Base-by-base conservation (phyloP, 2,113 vertebrate genomes). In the Eretmochelys imbricata region DNA sequence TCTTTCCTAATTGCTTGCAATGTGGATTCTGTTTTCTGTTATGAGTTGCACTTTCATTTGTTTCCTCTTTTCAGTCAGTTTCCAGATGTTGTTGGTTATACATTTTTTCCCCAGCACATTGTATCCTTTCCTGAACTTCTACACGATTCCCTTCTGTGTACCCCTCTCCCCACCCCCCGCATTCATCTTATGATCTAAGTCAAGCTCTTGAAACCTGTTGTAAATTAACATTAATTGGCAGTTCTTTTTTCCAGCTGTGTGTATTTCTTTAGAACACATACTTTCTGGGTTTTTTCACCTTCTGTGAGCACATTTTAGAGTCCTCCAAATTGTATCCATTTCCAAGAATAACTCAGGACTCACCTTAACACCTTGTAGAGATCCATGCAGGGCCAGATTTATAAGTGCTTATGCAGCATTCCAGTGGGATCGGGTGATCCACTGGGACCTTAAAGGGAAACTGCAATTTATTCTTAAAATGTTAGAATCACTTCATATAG, bases 81-180 rank as follows among this genome's bases (percentile, higher is more conserved):
- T 97, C 97, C 98, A 98, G 97, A 98, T 97, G 97, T 96, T 93
- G 62, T 80, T 96, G 55, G 94, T 92, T 96, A 97, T 79, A 94
- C 81, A 19, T 89, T 96, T 95, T 96, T 94, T 94, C 95, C 95
- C 93, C 89, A 96, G 83, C 95, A 91, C 92, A 94, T 69, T 92
- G 92, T 93, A 96, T 94, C 91, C 95, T 96, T 97, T 65, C 95
- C 91, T 98, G 92, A 97, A 97, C 83, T 93, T 92, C 85, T 91
- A 82, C 92, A 87, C 62, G 87, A 65, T 95, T 93, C 76, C 85
- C n/a, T 92, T 91, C 90, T 85, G 59, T 69, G 20, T 85, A 92
- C 31, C 59, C 79, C 84, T 54, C 57, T 11, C 49, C 49, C 49
- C 57, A 62, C 57, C 25, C 3, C 54, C 35, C 7, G 3, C 53